A percentile compares a stretch with the other conserved stretches of the same genome.
These are phyloP conservation scores for Mobula birostris DNA, from an alignment of 2,113 vertebrate species.

Conservation along the genomic window DNA sequence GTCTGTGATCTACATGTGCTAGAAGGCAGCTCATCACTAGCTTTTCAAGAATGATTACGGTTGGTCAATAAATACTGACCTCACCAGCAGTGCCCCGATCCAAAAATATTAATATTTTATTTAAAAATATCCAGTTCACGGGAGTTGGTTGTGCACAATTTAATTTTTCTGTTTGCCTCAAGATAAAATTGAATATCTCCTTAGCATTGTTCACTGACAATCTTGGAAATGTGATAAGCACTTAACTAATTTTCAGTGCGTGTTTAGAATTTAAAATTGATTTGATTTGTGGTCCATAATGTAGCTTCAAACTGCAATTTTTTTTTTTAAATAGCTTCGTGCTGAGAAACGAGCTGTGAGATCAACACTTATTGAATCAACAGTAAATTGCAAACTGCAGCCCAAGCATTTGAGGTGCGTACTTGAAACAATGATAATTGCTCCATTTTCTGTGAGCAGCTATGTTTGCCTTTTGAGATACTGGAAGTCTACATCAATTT, in stretches of 20 bases:
- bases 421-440: neutral
- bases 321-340: constrained; percentile 50
- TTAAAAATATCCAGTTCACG: neutral
- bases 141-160: neutral
- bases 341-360: constrained; percentile 58
- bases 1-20: too few species aligned
- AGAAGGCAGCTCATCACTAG: too few species aligned
- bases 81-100: too few species aligned
- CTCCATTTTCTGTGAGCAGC: neutral
- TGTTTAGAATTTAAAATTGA: neutral
- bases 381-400: constrained; percentile 48
- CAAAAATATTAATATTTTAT: too few species aligned
- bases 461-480: neutral
- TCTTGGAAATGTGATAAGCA: neutral
- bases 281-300: neutral
- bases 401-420: constrained; percentile 33
- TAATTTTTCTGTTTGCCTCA: neutral
- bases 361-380: constrained; percentile 64
- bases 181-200: neutral
- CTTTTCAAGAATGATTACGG: too few species aligned
- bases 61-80: too few species aligned
- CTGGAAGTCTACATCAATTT: neutral
- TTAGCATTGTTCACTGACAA: neutral
- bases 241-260: neutral
- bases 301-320: constrained; percentile 28